Conservation (phyloP, 2,797 vertebrate genomes). For the Heliangelus exortis region DNA sequence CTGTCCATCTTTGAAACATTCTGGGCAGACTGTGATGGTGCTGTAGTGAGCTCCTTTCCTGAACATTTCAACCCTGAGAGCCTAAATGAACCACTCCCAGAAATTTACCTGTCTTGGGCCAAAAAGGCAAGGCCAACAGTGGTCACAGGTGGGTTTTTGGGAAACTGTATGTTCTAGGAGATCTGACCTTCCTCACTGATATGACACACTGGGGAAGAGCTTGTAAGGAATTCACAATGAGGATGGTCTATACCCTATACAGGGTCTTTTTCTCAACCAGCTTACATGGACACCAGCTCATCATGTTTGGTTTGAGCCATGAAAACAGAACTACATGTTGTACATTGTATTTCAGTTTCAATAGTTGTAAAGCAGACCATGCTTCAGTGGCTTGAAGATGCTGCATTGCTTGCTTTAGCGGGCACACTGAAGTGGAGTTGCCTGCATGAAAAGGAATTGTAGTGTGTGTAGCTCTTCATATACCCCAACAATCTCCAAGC, state of each 20-base stretch:
- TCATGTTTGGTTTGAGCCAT: neutral
- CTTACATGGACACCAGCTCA: neutral
- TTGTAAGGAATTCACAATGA: neutral
- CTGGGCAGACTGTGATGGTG: neutral
- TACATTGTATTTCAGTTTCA: neutral
- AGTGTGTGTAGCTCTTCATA: neutral
- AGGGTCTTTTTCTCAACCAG: neutral
- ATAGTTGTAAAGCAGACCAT: neutral
- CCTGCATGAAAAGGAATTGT: neutral
- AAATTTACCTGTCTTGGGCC: neutral
- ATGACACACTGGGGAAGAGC: neutral
- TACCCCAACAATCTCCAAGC: neutral
- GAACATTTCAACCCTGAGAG: neutral
- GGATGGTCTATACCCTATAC: neutral
- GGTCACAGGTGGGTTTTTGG: neutral
- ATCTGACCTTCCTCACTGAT: neutral
- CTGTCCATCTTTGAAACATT: constrained; percentile 4
- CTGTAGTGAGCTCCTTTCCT: neutral
- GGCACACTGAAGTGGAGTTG: neutral
- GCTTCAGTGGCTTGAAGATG: neutral
- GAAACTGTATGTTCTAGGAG: neutral
- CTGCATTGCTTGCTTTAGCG: neutral
- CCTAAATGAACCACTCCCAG: neutral
- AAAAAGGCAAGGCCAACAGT: neutral
- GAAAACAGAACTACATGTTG: neutral